These are phyloP conservation scores for Sylvilagus bachmani DNA, from an alignment of 2,113 vertebrate genomes.

Conservation along the genomic window DNA sequence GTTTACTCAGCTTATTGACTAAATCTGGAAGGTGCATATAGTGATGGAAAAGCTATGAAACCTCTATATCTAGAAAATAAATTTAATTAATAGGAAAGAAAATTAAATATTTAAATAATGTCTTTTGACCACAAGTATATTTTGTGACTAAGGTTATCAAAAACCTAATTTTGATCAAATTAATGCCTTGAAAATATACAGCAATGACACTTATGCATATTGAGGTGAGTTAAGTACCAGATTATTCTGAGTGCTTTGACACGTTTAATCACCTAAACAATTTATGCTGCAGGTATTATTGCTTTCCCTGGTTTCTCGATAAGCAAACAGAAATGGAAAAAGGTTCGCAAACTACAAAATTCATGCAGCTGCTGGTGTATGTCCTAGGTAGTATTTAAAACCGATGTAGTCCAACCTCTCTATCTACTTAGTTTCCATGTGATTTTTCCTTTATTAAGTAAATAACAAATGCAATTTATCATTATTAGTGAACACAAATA, in stretches of 20 bases:
- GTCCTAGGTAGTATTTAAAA: not conserved
- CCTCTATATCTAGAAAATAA: not conserved
- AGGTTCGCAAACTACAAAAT: not conserved
- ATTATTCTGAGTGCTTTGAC: not conserved
- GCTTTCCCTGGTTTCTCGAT: not conserved
- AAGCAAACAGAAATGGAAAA: not conserved
- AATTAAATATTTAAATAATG: constrained; percentile 18
- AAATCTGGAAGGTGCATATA: constrained; percentile 16
- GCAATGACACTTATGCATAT: not conserved
- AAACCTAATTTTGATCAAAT: not conserved
- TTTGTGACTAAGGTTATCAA: not conserved
- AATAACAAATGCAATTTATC: constrained; percentile 14
- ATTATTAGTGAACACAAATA: not conserved
- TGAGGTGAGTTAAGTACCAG: not conserved
- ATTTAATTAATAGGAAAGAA: not conserved
- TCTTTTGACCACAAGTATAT: not conserved
- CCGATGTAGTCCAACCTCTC: not conserved
- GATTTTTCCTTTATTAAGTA: not conserved
- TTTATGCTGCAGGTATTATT: not conserved
- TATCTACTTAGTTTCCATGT: not conserved
- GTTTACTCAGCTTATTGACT: not conserved
- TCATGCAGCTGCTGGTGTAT: not conserved
- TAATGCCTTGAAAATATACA: not conserved
- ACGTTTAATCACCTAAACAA: not conserved
- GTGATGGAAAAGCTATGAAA: not conserved